A percentile compares a stretch with the other conserved stretches of the same genome.
Evolutionary conservation across 2,888 invertebrate species (phyloP).

Genomic region (Pilophorus perplexus): DNA sequence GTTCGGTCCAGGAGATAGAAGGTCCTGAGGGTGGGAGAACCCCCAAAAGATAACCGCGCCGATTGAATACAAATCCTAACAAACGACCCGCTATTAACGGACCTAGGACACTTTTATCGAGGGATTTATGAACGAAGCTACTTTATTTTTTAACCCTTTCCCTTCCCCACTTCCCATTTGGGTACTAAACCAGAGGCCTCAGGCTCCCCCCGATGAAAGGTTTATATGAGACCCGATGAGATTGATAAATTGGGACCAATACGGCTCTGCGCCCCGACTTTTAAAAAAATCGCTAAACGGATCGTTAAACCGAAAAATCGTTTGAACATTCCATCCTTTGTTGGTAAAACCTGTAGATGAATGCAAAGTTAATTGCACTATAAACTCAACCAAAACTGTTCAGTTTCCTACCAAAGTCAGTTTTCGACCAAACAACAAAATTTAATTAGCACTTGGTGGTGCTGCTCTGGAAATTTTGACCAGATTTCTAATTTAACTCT

Average conservation of each 20-base stretch:
- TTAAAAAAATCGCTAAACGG: too few species aligned
- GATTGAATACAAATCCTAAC: slow-evolving; percentile 39
- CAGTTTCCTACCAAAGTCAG: too few species aligned
- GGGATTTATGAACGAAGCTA: slow-evolving; percentile 33
- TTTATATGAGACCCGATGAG: slow-evolving; percentile 1
- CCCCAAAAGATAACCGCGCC: slow-evolving; percentile 29
- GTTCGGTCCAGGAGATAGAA: not conserved
- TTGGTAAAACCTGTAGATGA: too few species aligned
- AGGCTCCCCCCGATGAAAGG: slow-evolving; percentile 14
- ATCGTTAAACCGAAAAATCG: too few species aligned
- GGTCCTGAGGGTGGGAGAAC: not conserved
- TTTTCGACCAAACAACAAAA: too few species aligned
- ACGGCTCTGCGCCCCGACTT: too few species aligned
- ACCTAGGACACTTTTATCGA: slow-evolving; percentile 36
- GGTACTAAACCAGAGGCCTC: not conserved
- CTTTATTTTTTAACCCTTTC: slow-evolving; percentile 28
- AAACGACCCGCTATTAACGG: slow-evolving; percentile 33
- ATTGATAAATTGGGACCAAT: slow-evolving; percentile 8
- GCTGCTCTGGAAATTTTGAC: too few species aligned
- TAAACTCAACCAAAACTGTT: too few species aligned
- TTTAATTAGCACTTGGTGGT: too few species aligned
- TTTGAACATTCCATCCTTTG: too few species aligned
- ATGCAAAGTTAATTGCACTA: too few species aligned
- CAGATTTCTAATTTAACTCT: too few species aligned
- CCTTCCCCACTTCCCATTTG: not conserved